A percentile compares a stretch with the other conserved stretches of the same genome.
Evolutionary conservation across 2,797 vertebrate genomes (phyloP).

Genomic region (Momotus momota): DNA sequence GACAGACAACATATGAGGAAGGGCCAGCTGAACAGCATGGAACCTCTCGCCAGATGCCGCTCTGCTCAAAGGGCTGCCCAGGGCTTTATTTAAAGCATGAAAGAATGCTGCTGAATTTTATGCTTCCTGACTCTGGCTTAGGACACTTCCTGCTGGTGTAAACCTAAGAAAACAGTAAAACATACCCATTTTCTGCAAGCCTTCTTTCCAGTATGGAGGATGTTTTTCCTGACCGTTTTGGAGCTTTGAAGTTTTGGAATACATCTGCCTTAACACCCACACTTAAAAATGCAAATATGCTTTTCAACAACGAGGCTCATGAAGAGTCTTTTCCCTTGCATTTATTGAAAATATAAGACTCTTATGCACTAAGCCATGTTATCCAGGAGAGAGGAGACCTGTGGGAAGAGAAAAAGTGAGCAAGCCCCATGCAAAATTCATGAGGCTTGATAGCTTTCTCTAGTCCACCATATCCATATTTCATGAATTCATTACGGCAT

Average conservation of each 20-base stretch:
- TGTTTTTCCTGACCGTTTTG: neutral
- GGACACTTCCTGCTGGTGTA: neutral
- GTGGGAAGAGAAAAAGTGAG: neutral
- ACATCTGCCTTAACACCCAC: neutral
- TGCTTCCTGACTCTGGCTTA: neutral
- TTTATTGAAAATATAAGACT: neutral
- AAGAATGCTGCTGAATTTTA: neutral
- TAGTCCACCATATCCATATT: slow-evolving; percentile 40
- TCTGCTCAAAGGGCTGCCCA: neutral
- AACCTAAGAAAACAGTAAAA: neutral
- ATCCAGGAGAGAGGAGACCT: neutral
- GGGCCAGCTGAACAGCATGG: fast-evolving
- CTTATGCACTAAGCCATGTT: neutral
- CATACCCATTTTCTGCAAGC: neutral
- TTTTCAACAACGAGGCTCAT: neutral
- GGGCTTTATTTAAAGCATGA: neutral
- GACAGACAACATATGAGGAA: neutral
- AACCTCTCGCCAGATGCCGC: neutral
- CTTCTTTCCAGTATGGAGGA: neutral
- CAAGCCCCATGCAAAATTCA: slow-evolving; percentile 6
- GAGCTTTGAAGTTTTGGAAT: neutral
- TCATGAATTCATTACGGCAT: slow-evolving; percentile 36
- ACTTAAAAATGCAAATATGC: slow-evolving; percentile 21
- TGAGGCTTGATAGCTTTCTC: slow-evolving; percentile 47
- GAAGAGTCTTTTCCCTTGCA: neutral